Conservation (phyloP, 2,113 vertebrate species). For the Speoplatyrhinus poulsoni region DNA sequence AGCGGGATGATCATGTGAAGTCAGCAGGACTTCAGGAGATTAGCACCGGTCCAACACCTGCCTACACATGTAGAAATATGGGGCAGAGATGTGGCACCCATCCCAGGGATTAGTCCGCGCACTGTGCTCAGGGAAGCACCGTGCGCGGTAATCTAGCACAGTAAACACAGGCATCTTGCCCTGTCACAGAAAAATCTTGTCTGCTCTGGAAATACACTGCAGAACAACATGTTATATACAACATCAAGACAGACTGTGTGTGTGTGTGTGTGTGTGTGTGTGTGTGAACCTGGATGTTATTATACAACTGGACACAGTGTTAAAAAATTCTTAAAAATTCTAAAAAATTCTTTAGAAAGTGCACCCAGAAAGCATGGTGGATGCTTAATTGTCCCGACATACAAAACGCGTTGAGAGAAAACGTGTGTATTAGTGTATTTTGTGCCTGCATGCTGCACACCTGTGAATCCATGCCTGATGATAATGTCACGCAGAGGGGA, state of each 20-base stretch:
- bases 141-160: conserved; percentile 18
- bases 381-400: no score
- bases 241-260: conserved; percentile 27
- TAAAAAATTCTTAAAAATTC: no score
- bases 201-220: conserved; percentile 16
- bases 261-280: conserved; percentile 20
- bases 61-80: conserved; percentile 61
- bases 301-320: no score
- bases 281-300: conserved; percentile 6
- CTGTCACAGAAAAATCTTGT: conserved; percentile 28
- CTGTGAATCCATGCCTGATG: no score
- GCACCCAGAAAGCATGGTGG: no score
- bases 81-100: conserved; percentile 57
- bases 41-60: conserved; percentile 64
- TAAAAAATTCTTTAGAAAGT: no score
- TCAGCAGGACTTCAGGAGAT: conserved; percentile 56
- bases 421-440: no score
- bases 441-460: no score
- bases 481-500: conserved; percentile 22
- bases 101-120: conserved; percentile 65
- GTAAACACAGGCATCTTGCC: conserved; percentile 32
- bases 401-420: no score
- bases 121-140: conserved; percentile 35
- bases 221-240: conserved; percentile 9
- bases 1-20: conserved; percentile 51